phyloP scores from a whole-genome alignment of 2,113 vertebrate species.

The Monarcha castaneiventris region DNA sequence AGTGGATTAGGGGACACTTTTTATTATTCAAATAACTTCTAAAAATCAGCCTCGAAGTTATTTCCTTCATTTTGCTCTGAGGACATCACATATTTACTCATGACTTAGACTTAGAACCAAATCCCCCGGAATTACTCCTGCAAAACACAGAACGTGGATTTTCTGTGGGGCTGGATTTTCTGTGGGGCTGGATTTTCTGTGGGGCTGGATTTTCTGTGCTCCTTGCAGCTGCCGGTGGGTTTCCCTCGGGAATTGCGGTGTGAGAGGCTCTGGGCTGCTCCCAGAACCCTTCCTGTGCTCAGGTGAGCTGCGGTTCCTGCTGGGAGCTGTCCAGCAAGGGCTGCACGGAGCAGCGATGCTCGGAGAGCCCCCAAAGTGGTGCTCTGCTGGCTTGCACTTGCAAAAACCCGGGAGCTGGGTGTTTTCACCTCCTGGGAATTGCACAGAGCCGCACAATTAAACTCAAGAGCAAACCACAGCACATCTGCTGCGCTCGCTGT shows the following conservation, averaged over 20 bases:
- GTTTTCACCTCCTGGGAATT: background rate
- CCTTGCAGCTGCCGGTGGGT: fast-evolving
- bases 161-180: background rate
- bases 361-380: fast-evolving
- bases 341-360: background rate
- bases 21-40: background rate
- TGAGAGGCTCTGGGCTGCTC: fast-evolving
- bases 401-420: fast-evolving
- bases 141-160: fast-evolving
- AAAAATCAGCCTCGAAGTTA: background rate
- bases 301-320: background rate
- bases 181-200: fast-evolving
- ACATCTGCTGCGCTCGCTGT: background rate
- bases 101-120: fast-evolving
- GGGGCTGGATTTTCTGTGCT: fast-evolving
- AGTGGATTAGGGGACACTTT: background rate
- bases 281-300: fast-evolving
- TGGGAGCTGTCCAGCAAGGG: slow-evolving; percentile 50
- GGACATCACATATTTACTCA: fast-evolving
- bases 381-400: fast-evolving
- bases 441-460: background rate
- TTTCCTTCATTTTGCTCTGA: background rate
- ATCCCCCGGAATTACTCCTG: fast-evolving
- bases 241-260: fast-evolving
- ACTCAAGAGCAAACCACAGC: background rate